Conservation (phyloP, 1,140 invertebrate species). For the Drosophila mojavensis region DNA sequence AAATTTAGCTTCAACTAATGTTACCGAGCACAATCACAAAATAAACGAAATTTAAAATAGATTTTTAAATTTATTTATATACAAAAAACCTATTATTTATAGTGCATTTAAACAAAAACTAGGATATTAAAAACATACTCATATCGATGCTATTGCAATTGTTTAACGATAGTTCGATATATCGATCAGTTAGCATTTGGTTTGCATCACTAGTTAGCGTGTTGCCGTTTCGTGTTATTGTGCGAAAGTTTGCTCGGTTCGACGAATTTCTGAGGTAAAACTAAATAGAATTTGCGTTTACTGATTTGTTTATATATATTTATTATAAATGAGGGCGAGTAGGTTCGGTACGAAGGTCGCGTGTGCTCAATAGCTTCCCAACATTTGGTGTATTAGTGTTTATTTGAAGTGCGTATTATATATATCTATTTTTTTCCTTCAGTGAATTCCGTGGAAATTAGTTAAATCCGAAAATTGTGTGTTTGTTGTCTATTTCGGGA, state of each 20-base stretch:
- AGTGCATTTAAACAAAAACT: no score
- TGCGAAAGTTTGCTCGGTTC: slow-evolving; percentile 40
- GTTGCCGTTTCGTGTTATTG: slow-evolving; percentile 28
- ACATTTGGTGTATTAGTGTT: neutral
- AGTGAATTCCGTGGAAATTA: slow-evolving; percentile 5
- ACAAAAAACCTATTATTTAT: neutral
- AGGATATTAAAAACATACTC: neutral
- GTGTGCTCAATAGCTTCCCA: neutral
- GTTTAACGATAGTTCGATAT: neutral
- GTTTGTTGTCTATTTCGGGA: slow-evolving; percentile 30
- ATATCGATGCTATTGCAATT: neutral
- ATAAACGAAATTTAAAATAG: no score
- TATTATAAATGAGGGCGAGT: slow-evolving; percentile 6
- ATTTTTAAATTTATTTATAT: neutral
- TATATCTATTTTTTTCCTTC: neutral
- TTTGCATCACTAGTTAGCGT: slow-evolving; percentile 30
- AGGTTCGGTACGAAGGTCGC: neutral
- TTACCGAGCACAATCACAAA: no score
- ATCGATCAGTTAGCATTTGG: neutral
- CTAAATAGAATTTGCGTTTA: slow-evolving; percentile 1
- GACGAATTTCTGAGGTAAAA: slow-evolving; percentile 23
- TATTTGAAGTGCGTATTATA: neutral
- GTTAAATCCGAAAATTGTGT: slow-evolving; percentile 5
- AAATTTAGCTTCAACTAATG: no score
- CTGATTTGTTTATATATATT: slow-evolving; percentile 10